Evolutionary conservation across 2,113 vertebrate species (phyloP), one percentile per base, ranked within the genome.

Genomic region (Archilochus colubris): DNA sequence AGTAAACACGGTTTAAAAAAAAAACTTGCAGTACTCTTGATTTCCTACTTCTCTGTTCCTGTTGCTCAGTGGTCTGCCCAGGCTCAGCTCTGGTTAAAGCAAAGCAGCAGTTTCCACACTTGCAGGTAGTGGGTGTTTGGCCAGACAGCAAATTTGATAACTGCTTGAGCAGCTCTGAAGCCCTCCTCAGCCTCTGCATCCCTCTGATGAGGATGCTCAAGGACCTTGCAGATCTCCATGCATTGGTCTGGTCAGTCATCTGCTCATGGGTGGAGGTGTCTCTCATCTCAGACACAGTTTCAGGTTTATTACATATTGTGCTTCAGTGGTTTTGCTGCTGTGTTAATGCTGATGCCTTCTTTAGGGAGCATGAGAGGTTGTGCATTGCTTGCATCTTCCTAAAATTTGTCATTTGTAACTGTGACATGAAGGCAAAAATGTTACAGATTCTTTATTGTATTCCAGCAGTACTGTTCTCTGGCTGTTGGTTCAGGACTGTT

Each of bases 211-310:
- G 16, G 25, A 15, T 31, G 14, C 25, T 66, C 0, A 3, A 43
- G 24, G 51, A 51, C 81, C 44, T 59, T 59, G 67, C 28, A 77
- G 44, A 61, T 30, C 43, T 53, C 57, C 13, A 7, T 23, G n/a
- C 14, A 8, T 23, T 46, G 1, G 0, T 36, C 63, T 36, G 20
- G 19, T 73, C 58, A 33, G 36, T 16, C 4, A 0, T 30, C 54
- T 30, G 1, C 48, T n/a, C n/a, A 48, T 23, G 13, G 20, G 9
- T 9, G 25, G 18, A 48, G 30, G 40, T 40, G 40, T 40, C 40
- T 40, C 31, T 51, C 2, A 2, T 57, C 72, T 48, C 74, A 63
- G 53, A n/a, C 51, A 9, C 10, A 27, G 58, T 77, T 85, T 88
- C 67, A 43, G 22, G 46, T 62, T 80, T 46, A 50, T 48, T 40